Base-by-base conservation (phyloP, 53 echinoderm and acorn worm species). In the Apostichopus leukothele region DNA sequence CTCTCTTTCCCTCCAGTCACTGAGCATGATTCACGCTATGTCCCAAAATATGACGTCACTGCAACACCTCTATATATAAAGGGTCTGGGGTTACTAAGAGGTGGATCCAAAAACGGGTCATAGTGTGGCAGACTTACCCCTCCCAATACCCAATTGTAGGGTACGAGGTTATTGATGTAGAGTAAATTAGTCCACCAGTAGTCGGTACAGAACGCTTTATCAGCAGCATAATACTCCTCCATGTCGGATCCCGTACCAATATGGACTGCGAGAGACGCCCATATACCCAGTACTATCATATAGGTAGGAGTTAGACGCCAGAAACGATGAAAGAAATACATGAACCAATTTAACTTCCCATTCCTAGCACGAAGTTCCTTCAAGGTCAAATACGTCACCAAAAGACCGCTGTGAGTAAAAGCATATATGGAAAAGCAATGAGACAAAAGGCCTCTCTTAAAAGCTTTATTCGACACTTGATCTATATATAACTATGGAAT, bases 321-420 rank as follows among this genome's bases (percentile, higher is more conserved):
- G 86, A 84, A 90, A 11, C 94, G 94, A 84, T 94, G 94, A 73
- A 94, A 90, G 87, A 92, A 94, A 87, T 90, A 94, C 61, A 92
- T 18, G 7, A 89, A 66, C 94, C 94, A 94, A 53, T 92, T 92
- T 39, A 73, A 26, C 50, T 60, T 73, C 50, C 90, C 91, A 50
- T 78, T 77, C 5, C n/a, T 86, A 59, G 76, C 59, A 18, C 60
- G 50, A 11, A 90, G 74, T 9, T 88, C 86, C 63, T 89, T 90
- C 51, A 94, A 90, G 1, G 94, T 94, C 60, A 92, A 20, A 67
- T 86, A 92, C 0, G 90, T 78, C 6, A 94, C 90, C 68, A 94
- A 73, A 51, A 94, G 90, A 11, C 94, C 94, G 57, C 94, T 94
- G 39, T 60, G 0, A 27, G 39, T 39, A 14, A 18, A 39, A 39